Base-by-base conservation (phyloP, 2,888 invertebrate genomes). In the Eupithecia dodoneata region DNA sequence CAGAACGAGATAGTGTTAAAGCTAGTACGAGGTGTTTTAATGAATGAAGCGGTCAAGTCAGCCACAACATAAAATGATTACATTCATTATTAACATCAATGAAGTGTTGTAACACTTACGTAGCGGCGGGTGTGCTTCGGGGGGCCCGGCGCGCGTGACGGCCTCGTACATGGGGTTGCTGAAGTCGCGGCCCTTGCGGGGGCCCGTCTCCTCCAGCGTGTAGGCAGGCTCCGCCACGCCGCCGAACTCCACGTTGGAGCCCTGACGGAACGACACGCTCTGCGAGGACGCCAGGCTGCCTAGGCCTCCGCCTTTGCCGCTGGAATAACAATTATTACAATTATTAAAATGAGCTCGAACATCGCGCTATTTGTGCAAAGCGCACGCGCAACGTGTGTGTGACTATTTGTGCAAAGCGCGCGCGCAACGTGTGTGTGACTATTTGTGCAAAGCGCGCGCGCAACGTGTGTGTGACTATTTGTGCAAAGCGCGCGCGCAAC, bases 111-210 rank as follows among this genome's bases (percentile, higher is more conserved):
- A 52, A 41, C 4, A 92, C 93, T 91, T 59, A 93, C 93, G 93
- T 78, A 91, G 71, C 0, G 92, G 86, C 42, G 91, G 88, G 13
- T 91, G 92, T 0, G 89, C 90, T 1, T 87, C 90, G 55, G 88
- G 86, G 59, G 87, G 88, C 81, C 96, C 96, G 73, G 96, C 96
- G 81, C 97, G 95, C 83, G 97, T 97, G 75, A 97, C 97, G 71
- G 98, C 98, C 88, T 99, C 99, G 92, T 99, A 99, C 98, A 99
- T 99, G 71, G 99, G 99, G 95, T 99, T 99, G 87, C 98, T 98
- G 95, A 99, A 99, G 93, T 99, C 99, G 74, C 99, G 96, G 77
- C 97, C 97, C 91, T 98, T 98, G 83, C 97, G 96, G 84, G 90
- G 86, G 52, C 18, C 59, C 59, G 88, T 96, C 80, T 98, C 97